Evolutionary conservation across 2,113 vertebrate genomes (phyloP).

Genomic region (Macheiramphus alcinus): DNA sequence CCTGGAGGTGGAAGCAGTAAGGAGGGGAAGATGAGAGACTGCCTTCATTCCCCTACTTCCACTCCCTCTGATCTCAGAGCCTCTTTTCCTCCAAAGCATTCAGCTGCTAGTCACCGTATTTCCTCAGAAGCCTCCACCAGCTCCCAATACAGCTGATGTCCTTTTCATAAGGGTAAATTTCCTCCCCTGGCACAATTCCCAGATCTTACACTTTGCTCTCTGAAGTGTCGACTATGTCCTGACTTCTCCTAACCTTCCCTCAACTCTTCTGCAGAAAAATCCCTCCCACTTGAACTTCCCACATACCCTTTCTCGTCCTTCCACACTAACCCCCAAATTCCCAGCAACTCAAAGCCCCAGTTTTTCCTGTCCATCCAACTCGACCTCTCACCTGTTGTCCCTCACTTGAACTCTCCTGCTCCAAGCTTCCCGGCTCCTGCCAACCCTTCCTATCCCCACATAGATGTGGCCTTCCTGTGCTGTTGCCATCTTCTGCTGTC

Average conservation of each 20-base stretch:
- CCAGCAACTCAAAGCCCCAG: neutral
- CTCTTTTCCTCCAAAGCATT: neutral
- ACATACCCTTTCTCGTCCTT: neutral
- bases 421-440: neutral
- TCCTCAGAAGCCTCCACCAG: neutral
- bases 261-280: neutral
- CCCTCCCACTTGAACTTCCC: neutral
- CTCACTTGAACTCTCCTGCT: neutral
- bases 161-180: neutral
- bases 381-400: neutral
- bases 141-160: neutral
- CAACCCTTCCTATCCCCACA: neutral
- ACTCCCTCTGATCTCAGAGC: neutral
- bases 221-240: accelerated
- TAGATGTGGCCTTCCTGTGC: neutral
- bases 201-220: neutral
- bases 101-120: accelerated
- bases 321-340: neutral
- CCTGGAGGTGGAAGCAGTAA: neutral
- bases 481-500: neutral
- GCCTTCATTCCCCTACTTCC: neutral
- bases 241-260: neutral
- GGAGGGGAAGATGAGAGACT: neutral
- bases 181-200: neutral
- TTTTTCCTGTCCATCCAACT: neutral